A percentile compares a stretch with the other conserved stretches of the same genome.
Evolutionary conservation across 2,797 vertebrate genomes (phyloP).

Genomic region (Channallabes apus): DNA sequence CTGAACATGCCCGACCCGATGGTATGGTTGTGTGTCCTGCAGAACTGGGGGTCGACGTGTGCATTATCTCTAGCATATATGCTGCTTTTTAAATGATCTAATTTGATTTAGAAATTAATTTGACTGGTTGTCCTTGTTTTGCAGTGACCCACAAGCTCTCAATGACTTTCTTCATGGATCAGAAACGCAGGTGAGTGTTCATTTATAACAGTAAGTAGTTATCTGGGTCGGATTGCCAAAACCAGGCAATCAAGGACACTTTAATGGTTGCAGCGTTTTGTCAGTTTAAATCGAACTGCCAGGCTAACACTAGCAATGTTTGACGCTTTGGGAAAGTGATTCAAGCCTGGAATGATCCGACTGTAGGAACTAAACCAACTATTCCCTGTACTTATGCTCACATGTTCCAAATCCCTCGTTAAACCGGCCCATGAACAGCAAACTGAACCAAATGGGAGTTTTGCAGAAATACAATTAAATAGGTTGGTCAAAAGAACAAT

Average conservation of each 20-base stretch:
- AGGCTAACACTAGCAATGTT: not conserved
- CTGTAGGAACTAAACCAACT: not conserved
- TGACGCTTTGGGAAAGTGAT: not conserved
- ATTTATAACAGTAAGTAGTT: not conserved
- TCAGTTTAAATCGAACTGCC: not conserved
- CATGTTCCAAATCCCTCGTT: not conserved
- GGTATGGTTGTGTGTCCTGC: no score
- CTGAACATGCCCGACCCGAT: no score
- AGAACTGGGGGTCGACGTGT: no score
- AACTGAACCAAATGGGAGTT: not conserved
- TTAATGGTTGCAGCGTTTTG: not conserved
- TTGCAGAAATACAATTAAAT: not conserved
- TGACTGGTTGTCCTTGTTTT: slow-evolving; percentile 48
- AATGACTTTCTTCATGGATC: slow-evolving; percentile 99
- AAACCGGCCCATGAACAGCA: not conserved
- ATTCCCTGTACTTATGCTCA: not conserved
- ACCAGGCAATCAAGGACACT: not conserved
- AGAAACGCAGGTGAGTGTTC: slow-evolving; percentile 84
- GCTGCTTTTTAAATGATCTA: not conserved
- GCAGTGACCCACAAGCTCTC: slow-evolving; percentile 94
- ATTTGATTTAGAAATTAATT: not conserved
- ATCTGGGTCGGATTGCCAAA: not conserved
- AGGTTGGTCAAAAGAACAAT: not conserved
- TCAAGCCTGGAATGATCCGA: no score
- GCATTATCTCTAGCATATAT: no score